phyloP scores from a whole-genome alignment of 2,888 invertebrate genomes.

The Charanyca ferruginea region DNA sequence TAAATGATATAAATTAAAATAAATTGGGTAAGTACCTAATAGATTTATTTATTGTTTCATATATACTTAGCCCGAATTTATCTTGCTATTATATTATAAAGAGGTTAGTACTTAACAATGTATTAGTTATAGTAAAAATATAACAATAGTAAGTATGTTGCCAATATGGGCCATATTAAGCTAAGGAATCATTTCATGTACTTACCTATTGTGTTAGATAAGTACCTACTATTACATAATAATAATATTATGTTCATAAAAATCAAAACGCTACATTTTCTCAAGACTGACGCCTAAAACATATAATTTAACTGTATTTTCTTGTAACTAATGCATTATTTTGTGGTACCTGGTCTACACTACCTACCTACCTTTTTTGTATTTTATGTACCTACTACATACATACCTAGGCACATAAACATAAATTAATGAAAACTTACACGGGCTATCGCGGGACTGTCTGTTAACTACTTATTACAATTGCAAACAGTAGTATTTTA shows the following conservation, averaged over 20 bases:
- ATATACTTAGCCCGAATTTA: constrained; percentile 39
- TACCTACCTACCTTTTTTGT: constrained; percentile 19
- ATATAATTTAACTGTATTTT: constrained; percentile 81
- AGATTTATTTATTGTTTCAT: constrained; percentile 23
- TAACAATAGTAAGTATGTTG: constrained; percentile 22
- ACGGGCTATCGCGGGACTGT: not conserved
- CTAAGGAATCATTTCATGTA: constrained; percentile 25
- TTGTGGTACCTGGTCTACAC: constrained; percentile 32
- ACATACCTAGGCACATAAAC: constrained; percentile 7
- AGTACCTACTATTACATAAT: constrained; percentile 16
- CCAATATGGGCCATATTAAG: constrained; percentile 15
- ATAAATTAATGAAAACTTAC: not conserved
- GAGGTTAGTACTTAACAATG: constrained; percentile 24
- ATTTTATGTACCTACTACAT: constrained; percentile 21
- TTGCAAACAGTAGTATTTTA: not conserved
- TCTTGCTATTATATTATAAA: constrained; percentile 31
- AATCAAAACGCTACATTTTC: constrained; percentile 71
- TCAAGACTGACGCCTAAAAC: constrained; percentile 83
- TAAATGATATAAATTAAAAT: constrained; percentile 8
- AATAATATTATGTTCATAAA: constrained; percentile 24
- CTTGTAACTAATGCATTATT: constrained; percentile 63
- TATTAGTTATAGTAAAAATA: constrained; percentile 7
- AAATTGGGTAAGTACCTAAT: constrained; percentile 3
- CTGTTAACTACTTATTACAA: not conserved
- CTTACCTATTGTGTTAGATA: constrained; percentile 7